Percentiles rank a stretch among this genome's conserved stretches.
Conservation (phyloP, 2,888 invertebrate genomes). For the Aproaerema taeniolella region DNA sequence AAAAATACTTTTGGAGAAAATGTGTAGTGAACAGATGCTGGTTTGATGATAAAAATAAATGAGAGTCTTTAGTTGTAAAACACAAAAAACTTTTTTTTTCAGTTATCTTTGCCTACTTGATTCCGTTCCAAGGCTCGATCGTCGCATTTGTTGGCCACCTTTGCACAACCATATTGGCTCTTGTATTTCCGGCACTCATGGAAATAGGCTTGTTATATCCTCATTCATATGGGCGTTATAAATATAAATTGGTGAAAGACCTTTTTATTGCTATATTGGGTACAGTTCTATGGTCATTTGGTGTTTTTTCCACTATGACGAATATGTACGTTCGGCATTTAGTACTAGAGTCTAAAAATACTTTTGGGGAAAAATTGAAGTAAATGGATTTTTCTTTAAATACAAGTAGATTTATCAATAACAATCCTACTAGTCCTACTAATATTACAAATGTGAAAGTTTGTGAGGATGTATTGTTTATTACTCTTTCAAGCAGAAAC, state of each 20-base stretch:
- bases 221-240: conserved; percentile 33
- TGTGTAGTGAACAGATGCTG: background rate
- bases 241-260: conserved; percentile 36
- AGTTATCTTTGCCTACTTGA: conserved; percentile 42
- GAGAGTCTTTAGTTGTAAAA: too few species aligned
- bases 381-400: too few species aligned
- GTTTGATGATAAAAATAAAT: background rate
- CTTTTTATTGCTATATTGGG: conserved; percentile 36
- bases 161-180: conserved; percentile 41
- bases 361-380: too few species aligned
- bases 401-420: too few species aligned
- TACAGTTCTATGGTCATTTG: conserved; percentile 28
- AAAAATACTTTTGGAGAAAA: too few species aligned
- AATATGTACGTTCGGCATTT: too few species aligned
- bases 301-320: too few species aligned
- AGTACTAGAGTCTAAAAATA: too few species aligned
- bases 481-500: too few species aligned
- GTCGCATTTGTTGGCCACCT: conserved; percentile 52
- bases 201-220: conserved; percentile 49
- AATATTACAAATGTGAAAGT: too few species aligned
- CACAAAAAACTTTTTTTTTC: conserved; percentile 30
- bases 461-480: too few species aligned
- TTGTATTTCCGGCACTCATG: conserved; percentile 55
- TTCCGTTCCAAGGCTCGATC: conserved; percentile 52
- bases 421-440: too few species aligned